These are phyloP conservation scores for Hozukius guyotensis DNA, from an alignment of 2,797 vertebrate species.

Conservation along the genomic window DNA sequence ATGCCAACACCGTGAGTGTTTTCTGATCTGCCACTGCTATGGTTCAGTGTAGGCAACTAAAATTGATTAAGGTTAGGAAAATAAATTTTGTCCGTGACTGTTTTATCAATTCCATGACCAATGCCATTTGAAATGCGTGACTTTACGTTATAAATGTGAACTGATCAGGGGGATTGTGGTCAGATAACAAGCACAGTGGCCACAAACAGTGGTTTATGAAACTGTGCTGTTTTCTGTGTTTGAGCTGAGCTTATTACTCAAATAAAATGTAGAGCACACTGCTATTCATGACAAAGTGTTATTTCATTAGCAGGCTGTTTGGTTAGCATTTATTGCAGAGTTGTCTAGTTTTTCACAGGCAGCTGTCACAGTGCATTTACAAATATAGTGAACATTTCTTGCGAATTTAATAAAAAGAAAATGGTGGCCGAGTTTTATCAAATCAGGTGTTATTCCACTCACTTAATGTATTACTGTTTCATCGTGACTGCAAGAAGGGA, in stretches of 20 bases:
- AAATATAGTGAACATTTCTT: conserved; percentile 7
- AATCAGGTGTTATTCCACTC: not conserved
- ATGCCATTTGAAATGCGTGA: not conserved
- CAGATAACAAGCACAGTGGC: not conserved
- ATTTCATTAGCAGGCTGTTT: conserved; percentile 9
- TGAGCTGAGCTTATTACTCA: not conserved
- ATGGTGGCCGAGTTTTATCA: not conserved
- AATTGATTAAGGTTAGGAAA: not conserved
- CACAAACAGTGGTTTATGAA: not conserved
- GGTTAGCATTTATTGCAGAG: conserved; percentile 1
- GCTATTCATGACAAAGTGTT: not conserved
- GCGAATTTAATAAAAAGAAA: not conserved
- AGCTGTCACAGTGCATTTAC: conserved; percentile 3
- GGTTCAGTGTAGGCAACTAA: not conserved
- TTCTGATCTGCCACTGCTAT: not conserved
- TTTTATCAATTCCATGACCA: not conserved
- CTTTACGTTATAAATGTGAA: not conserved
- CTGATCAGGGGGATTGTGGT: not conserved
- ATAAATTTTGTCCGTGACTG: not conserved
- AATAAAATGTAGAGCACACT: not conserved
- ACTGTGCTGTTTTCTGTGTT: not conserved
- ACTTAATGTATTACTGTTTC: not conserved
- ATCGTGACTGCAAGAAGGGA: not conserved
- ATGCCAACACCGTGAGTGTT: not conserved
- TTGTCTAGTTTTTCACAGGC: not conserved